Evolutionary conservation across 2,888 invertebrate genomes (phyloP).

Genomic region (Chalcis sispes): DNA sequence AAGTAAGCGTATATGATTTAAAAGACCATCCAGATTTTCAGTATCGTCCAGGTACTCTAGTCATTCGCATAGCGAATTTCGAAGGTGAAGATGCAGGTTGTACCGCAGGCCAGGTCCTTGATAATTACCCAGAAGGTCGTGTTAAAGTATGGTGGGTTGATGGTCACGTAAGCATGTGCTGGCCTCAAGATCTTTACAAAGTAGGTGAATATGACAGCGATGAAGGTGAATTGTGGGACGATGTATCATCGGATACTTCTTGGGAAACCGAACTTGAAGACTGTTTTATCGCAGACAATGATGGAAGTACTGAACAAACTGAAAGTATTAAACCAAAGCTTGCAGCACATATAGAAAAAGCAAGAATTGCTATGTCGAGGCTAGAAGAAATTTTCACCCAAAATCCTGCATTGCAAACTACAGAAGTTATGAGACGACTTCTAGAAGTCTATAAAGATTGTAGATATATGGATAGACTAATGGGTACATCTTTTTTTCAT

Average conservation of each 20-base stretch:
- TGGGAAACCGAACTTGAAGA: constrained; percentile 89
- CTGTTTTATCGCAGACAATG: constrained; percentile 78
- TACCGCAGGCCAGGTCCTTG: constrained; percentile 92
- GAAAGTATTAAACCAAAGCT: constrained; percentile 79
- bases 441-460: constrained; percentile 91
- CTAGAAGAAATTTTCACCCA: constrained; percentile 88
- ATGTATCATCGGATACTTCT: constrained; percentile 84
- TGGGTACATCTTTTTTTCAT: constrained; percentile 91
- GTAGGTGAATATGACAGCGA: constrained; percentile 87
- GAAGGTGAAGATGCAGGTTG: constrained; percentile 84
- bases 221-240: constrained; percentile 86
- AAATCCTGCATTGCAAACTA: constrained; percentile 85
- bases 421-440: constrained; percentile 87
- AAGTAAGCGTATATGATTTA: constrained; percentile 96
- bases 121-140: constrained; percentile 90
- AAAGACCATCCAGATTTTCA: constrained; percentile 96
- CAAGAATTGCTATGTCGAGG: constrained; percentile 84
- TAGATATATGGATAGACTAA: constrained; percentile 88
- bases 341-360: constrained; percentile 86
- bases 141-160: constrained; percentile 96
- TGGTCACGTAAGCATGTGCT: constrained; percentile 89
- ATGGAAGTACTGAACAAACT: constrained; percentile 71
- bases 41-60: constrained; percentile 93
- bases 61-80: constrained; percentile 90
- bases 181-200: constrained; percentile 94